A percentile compares a stretch with the other conserved stretches of the same genome.
phyloP scores from a whole-genome alignment of 1,140 invertebrate species.

The Bactericera cockerelli region DNA sequence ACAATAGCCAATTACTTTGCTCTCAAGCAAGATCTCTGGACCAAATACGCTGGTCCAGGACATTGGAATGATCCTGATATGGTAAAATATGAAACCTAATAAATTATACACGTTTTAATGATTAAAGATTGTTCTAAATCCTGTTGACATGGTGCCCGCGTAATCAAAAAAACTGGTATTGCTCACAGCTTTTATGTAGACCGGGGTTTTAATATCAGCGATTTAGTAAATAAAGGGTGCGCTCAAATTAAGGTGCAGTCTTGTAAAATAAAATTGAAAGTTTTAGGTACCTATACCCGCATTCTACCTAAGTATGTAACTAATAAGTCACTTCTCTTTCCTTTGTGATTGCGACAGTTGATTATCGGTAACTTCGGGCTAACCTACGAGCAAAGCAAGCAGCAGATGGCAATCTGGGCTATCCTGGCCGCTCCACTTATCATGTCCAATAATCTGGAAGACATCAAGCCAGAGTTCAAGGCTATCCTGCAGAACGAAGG shows the following conservation, averaged over 20 bases:
- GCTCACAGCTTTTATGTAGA: too few relatives aligned
- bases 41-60: slow-evolving; percentile 58
- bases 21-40: slow-evolving; percentile 52
- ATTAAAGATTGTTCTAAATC: slow-evolving; percentile 37
- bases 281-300: too few relatives aligned
- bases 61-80: slow-evolving; percentile 89
- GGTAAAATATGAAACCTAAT: slow-evolving; percentile 38
- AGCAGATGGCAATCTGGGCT: slow-evolving; percentile 84
- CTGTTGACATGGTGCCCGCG: slow-evolving; percentile 45
- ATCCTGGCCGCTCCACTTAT: slow-evolving; percentile 75
- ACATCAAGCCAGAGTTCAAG: slow-evolving; percentile 52
- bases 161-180: not conserved
- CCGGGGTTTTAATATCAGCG: too few relatives aligned
- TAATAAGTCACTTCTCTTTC: too few relatives aligned
- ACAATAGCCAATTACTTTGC: slow-evolving; percentile 65
- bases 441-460: slow-evolving; percentile 70
- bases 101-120: slow-evolving; percentile 41
- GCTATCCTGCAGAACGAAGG: slow-evolving; percentile 60
- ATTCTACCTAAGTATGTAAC: too few relatives aligned
- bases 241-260: too few relatives aligned
- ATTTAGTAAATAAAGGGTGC: too few relatives aligned
- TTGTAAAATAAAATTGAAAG: too few relatives aligned
- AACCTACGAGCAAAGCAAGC: slow-evolving; percentile 60
- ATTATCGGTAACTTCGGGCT: slow-evolving; percentile 76
- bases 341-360: too few relatives aligned